phyloP scores from a whole-genome alignment of 2,797 vertebrate genomes.

The Chaetophractus vellerosus region DNA sequence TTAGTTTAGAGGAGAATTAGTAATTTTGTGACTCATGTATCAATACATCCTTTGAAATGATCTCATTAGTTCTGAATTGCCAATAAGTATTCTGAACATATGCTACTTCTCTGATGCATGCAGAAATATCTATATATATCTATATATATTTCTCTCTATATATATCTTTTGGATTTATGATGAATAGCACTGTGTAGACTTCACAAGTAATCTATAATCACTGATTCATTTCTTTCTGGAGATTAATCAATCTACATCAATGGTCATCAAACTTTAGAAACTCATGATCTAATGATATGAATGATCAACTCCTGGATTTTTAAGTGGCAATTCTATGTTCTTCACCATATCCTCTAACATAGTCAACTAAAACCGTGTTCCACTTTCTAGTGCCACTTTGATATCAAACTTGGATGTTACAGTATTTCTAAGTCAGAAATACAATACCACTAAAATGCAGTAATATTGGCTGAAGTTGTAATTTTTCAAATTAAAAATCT shows the following conservation, averaged over 20 bases:
- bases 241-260: background rate
- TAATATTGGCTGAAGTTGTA: background rate
- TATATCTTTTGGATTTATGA: conserved; percentile 12
- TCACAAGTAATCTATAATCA: background rate
- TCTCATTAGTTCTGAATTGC: background rate
- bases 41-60: background rate
- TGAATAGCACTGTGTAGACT: background rate
- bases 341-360: background rate
- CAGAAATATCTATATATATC: background rate
- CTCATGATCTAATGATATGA: background rate
- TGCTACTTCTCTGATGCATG: background rate
- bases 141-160: no score
- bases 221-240: background rate
- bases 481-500: conserved; percentile 23
- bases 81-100: background rate
- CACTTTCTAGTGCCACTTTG: conserved; percentile 5
- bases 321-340: background rate
- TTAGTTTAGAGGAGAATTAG: background rate
- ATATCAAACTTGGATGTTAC: background rate
- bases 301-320: conserved; percentile 31
- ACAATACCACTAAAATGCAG: background rate
- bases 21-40: background rate
- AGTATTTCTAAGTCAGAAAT: background rate
- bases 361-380: conserved; percentile 1
- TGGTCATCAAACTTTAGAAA: conserved; percentile 17